Conservation (phyloP, 2,888 invertebrate genomes). For the Phalera bucephala region DNA sequence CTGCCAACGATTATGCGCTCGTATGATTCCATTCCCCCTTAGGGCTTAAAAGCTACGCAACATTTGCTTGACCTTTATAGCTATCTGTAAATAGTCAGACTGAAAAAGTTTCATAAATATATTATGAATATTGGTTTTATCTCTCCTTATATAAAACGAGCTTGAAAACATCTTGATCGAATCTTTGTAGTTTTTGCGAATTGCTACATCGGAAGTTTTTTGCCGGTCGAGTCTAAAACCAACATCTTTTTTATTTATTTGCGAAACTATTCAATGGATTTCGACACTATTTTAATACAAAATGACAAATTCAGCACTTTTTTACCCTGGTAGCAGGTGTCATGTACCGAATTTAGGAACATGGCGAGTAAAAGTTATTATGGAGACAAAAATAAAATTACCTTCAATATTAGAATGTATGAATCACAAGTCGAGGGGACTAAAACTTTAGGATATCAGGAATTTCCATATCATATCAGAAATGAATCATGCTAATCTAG, state of each 20-base stretch:
- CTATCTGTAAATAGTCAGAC: slow-evolving; percentile 15
- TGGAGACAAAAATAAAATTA: background rate
- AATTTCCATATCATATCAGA: background rate
- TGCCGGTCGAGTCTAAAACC: background rate
- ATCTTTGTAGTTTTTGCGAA: background rate
- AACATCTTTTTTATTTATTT: background rate
- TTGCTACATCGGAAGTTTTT: slow-evolving; percentile 2
- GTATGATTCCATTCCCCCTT: slow-evolving; percentile 55
- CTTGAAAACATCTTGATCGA: background rate
- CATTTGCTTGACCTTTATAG: slow-evolving; percentile 29
- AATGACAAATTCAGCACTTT: background rate
- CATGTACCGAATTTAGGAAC: background rate
- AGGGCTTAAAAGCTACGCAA: slow-evolving; percentile 44
- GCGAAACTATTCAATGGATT: slow-evolving; percentile 3
- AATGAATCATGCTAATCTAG: background rate
- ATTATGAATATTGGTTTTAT: background rate
- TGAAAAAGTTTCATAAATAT: slow-evolving; percentile 7
- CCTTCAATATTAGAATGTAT: background rate
- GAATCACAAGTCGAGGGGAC: background rate
- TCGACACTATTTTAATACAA: background rate
- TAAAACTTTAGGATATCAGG: background rate
- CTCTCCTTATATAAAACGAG: background rate
- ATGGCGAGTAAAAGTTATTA: background rate
- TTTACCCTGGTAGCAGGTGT: background rate
- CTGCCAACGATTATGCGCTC: slow-evolving; percentile 67